phyloP scores from a whole-genome alignment of 1,140 invertebrate genomes.

The Lethrus apterus region DNA sequence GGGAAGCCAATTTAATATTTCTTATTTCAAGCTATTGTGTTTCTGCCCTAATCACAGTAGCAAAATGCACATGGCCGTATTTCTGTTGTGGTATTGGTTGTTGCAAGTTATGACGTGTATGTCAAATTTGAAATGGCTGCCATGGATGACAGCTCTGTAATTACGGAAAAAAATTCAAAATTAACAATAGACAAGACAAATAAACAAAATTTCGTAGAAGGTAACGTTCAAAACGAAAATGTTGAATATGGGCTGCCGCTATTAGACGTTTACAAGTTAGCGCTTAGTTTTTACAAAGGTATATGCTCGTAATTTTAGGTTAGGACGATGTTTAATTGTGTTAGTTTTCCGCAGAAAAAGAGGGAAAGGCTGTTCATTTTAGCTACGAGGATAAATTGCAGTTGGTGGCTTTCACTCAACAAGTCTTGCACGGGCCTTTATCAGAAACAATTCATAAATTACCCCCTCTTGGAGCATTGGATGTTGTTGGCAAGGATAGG shows the following conservation, averaged over 20 bases:
- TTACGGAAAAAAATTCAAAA: slow-evolving; percentile 27
- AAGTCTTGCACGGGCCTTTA: slow-evolving; percentile 82
- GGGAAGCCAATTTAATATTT: too few species aligned
- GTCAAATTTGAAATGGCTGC: slow-evolving; percentile 28
- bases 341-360: slow-evolving; percentile 71
- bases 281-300: slow-evolving; percentile 86
- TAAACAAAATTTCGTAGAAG: slow-evolving; percentile 1
- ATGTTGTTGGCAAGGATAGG: slow-evolving; percentile 90
- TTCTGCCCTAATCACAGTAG: too few species aligned
- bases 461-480: slow-evolving; percentile 83
- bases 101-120: not conserved
- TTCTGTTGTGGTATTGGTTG: not conserved
- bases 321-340: slow-evolving; percentile 15
- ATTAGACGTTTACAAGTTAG: slow-evolving; percentile 78
- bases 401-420: slow-evolving; percentile 85
- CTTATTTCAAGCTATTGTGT: too few species aligned
- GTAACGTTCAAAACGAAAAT: slow-evolving; percentile 17
- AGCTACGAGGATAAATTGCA: slow-evolving; percentile 90
- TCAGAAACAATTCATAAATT: slow-evolving; percentile 57
- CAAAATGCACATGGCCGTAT: not conserved
- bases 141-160: slow-evolving; percentile 23
- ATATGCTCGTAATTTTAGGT: slow-evolving; percentile 28
- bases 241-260: slow-evolving; percentile 52
- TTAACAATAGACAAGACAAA: slow-evolving; percentile 21
- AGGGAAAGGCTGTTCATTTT: slow-evolving; percentile 89